A percentile compares a stretch with the other conserved stretches of the same genome.
phyloP scores from a whole-genome alignment of 1,140 invertebrate species.

The Scaptomyza hsui region DNA sequence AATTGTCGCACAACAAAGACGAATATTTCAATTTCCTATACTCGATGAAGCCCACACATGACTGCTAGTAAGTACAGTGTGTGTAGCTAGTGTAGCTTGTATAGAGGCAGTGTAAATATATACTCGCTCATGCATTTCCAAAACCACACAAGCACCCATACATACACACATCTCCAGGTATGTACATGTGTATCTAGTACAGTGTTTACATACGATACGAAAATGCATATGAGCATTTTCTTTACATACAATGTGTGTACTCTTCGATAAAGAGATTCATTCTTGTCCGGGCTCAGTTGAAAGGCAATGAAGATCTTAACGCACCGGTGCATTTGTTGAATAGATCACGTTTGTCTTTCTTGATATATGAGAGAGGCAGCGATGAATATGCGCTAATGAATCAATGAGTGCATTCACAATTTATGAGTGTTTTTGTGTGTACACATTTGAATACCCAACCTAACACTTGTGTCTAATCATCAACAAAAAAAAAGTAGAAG shows the following conservation, averaged over 20 bases:
- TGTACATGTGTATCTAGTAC: slow-evolving; percentile 6
- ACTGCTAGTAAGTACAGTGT: background rate
- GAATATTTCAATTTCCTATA: slow-evolving; percentile 23
- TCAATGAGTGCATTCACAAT: slow-evolving; percentile 18
- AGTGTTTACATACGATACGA: slow-evolving; percentile 33
- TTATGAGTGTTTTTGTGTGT: background rate
- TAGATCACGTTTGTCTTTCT: slow-evolving; percentile 31
- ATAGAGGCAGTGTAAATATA: slow-evolving; percentile 30
- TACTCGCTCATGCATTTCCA: slow-evolving; percentile 27
- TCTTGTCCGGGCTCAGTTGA: slow-evolving; percentile 14
- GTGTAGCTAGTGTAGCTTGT: background rate
- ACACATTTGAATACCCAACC: slow-evolving; percentile 4
- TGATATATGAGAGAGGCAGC: slow-evolving; percentile 10
- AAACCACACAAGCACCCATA: slow-evolving; percentile 5
- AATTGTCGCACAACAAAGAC: slow-evolving; percentile 4
- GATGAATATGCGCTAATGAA: slow-evolving; percentile 24
- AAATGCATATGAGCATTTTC: slow-evolving; percentile 28
- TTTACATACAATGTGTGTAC: slow-evolving; percentile 3
- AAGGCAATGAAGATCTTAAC: slow-evolving; percentile 3
- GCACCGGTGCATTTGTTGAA: slow-evolving; percentile 24
- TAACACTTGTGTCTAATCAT: background rate
- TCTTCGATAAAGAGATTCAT: slow-evolving; percentile 31
- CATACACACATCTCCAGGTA: slow-evolving; percentile 21
- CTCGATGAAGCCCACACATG: slow-evolving; percentile 1
- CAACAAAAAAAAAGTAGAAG: background rate